phyloP scores from a whole-genome alignment of 2,797 vertebrate genomes.

The Distichodus sexfasciatus region DNA sequence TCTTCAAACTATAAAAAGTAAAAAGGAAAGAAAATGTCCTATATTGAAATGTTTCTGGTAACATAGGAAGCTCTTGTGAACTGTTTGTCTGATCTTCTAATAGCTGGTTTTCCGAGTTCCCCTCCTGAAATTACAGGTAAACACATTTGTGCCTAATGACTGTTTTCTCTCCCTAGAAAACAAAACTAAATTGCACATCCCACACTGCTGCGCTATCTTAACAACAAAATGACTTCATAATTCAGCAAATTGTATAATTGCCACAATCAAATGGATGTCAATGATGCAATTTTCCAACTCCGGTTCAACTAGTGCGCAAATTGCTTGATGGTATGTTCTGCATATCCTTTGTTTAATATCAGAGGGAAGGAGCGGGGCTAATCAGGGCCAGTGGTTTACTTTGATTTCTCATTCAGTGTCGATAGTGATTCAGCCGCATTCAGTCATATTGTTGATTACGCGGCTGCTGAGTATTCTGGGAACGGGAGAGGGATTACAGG shows the following conservation, averaged over 20 bases:
- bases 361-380: constrained; percentile 2
- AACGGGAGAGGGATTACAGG: constrained; percentile 25
- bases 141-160: background rate
- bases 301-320: constrained; percentile 50
- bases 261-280: constrained; percentile 53
- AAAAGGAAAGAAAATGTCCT: background rate
- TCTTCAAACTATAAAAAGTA: no score
- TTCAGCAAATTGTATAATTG: constrained; percentile 58
- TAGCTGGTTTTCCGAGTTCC: no score
- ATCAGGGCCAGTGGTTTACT: constrained; percentile 18
- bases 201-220: constrained; percentile 54
- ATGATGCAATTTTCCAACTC: constrained; percentile 52
- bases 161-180: constrained; percentile 3
- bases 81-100: no score
- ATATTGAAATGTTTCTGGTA: background rate
- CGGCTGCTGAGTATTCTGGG: constrained; percentile 22
- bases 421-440: constrained; percentile 19
- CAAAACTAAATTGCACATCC: constrained; percentile 49
- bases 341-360: constrained; percentile 32
- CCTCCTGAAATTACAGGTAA: background rate
- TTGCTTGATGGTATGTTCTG: constrained; percentile 41
- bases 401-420: constrained; percentile 46
- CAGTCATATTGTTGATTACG: constrained; percentile 23
- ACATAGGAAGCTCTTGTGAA: background rate
- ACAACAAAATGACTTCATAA: constrained; percentile 56